Percentiles rank a stretch among this genome's conserved stretches.
Evolutionary conservation across 2,888 invertebrate species (phyloP).

Genomic region (Dysmachus trigonus): DNA sequence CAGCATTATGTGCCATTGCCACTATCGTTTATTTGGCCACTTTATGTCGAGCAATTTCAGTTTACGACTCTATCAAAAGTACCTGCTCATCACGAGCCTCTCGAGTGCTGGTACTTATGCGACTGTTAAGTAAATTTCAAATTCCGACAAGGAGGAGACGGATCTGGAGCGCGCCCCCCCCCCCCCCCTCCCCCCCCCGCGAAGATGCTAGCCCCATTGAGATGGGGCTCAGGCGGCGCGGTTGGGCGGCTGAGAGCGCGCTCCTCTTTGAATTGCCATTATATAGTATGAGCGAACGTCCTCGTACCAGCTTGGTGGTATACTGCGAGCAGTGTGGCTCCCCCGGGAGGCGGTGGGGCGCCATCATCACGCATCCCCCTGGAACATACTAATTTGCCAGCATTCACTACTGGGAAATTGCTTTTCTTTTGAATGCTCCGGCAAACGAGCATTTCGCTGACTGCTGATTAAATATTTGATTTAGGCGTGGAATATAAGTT

Average conservation of each 20-base stretch:
- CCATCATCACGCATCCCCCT: not conserved
- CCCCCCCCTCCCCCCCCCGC: not conserved
- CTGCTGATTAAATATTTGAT: not conserved
- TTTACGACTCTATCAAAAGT: slow-evolving; percentile 8
- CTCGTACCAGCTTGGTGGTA: not conserved
- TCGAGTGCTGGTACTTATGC: not conserved
- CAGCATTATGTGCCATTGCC: not conserved
- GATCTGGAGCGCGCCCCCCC: not conserved
- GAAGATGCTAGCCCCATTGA: not conserved
- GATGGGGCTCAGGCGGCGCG: not conserved
- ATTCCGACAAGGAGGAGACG: not conserved
- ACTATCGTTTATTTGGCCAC: slow-evolving; percentile 30
- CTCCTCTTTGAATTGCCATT: not conserved
- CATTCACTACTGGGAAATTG: slow-evolving; percentile 19
- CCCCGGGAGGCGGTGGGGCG: not conserved
- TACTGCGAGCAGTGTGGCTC: not conserved
- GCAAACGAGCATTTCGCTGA: not conserved
- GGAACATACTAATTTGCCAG: not conserved
- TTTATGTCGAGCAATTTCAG: slow-evolving; percentile 25
- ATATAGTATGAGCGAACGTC: not conserved
- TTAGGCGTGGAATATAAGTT: not conserved
- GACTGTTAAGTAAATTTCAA: slow-evolving; percentile 25
- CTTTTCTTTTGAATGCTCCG: not conserved
- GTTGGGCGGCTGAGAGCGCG: no score
- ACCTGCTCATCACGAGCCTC: slow-evolving; percentile 6